Evolutionary conservation across 1,140 invertebrate species (phyloP).

Genomic region (Dendroctonus valens): DNA sequence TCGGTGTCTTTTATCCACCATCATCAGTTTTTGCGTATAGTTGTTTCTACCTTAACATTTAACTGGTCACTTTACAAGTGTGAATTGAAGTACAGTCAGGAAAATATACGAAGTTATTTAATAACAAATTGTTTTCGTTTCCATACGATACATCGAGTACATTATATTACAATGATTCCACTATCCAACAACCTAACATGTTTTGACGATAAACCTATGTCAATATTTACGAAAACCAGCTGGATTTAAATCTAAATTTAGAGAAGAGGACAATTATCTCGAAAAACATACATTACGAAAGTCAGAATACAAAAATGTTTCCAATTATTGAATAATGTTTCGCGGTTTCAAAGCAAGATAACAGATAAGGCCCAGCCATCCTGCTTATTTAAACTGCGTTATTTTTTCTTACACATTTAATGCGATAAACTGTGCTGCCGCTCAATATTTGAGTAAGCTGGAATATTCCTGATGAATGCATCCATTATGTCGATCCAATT

Average conservation of each 20-base stretch:
- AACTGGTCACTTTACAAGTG: too few relatives aligned
- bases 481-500: too few relatives aligned
- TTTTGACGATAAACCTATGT: slow-evolving; percentile 2
- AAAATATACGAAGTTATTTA: too few relatives aligned
- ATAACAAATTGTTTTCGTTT: too few relatives aligned
- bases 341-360: slow-evolving; percentile 4
- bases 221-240: slow-evolving; percentile 13
- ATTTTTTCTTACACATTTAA: background rate
- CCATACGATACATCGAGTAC: too few relatives aligned
- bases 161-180: too few relatives aligned
- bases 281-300: slow-evolving; percentile 11
- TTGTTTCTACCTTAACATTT: too few relatives aligned
- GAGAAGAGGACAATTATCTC: background rate
- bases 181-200: too few relatives aligned
- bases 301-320: background rate
- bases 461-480: too few relatives aligned
- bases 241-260: slow-evolving; percentile 16
- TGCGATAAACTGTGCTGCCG: slow-evolving; percentile 1
- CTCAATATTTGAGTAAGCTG: background rate
- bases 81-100: too few relatives aligned
- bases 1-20: too few relatives aligned
- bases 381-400: slow-evolving; percentile 1
- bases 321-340: slow-evolving; percentile 20
- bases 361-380: slow-evolving; percentile 6
- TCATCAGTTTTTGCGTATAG: too few relatives aligned